Evolutionary conservation across 1,140 invertebrate species (phyloP).

Genomic region (Episyrphus balteatus): DNA sequence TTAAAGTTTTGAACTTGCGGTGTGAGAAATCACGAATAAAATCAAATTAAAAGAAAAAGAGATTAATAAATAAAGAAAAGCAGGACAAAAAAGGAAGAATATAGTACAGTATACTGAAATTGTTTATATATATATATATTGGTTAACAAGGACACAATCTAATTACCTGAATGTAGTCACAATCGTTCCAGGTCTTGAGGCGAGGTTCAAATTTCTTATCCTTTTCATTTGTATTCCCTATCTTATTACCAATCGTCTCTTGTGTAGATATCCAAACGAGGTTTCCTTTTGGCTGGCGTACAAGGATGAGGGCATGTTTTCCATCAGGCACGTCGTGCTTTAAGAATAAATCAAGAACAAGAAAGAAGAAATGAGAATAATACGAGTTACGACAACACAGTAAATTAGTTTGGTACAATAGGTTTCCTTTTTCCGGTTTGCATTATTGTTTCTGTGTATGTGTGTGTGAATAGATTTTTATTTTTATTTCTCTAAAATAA

Average conservation of each 20-base stretch:
- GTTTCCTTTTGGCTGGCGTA: constrained; percentile 71
- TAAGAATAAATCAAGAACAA: constrained; percentile 7
- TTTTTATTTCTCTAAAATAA: not conserved
- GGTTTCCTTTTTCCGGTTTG: too few relatives aligned
- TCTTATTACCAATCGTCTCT: constrained; percentile 29
- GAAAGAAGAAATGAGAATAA: not conserved
- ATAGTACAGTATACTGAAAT: not conserved
- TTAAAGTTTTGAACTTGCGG: too few relatives aligned
- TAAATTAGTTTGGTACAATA: not conserved
- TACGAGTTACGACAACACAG: not conserved
- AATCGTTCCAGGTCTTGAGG: constrained; percentile 64
- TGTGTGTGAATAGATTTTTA: too few relatives aligned
- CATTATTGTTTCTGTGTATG: too few relatives aligned
- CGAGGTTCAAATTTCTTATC: constrained; percentile 39
- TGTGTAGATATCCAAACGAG: constrained; percentile 67
- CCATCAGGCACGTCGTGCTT: constrained; percentile 69
- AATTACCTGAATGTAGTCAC: constrained; percentile 64
- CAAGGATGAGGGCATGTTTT: constrained; percentile 73
- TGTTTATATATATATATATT: constrained; percentile 1
- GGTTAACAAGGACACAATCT: constrained; percentile 7
- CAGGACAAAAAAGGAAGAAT: not conserved
- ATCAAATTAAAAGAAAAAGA: too few relatives aligned
- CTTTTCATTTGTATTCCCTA: constrained; percentile 30
- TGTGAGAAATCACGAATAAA: too few relatives aligned
- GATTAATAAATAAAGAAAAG: constrained; percentile 2